Conservation (phyloP, 1,140 invertebrate species). For the Oryctes rhinoceros region DNA sequence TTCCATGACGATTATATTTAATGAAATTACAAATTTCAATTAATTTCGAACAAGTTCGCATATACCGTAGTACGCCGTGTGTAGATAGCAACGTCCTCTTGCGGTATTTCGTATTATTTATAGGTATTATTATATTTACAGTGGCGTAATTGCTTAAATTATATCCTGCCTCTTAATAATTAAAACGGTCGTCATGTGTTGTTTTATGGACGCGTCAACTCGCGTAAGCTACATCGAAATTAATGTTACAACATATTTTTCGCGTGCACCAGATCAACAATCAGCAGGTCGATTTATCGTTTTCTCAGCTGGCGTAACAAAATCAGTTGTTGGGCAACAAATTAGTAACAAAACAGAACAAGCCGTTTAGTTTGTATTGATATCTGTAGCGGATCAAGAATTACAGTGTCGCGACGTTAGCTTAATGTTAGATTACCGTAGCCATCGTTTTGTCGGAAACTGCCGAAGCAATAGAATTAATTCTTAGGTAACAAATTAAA, state of each 20-base stretch:
- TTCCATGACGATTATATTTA: neutral
- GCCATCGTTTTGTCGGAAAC: too few species aligned
- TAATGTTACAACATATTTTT: neutral
- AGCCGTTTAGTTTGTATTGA: too few species aligned
- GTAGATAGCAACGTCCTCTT: neutral
- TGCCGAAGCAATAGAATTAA: too few species aligned
- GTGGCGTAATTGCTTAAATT: conserved; percentile 3
- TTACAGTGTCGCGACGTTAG: too few species aligned
- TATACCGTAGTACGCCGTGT: neutral
- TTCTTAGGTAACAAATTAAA: too few species aligned
- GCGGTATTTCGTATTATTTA: neutral
- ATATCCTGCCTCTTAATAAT: conserved; percentile 9
- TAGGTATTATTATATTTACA: neutral
- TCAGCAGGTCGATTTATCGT: too few species aligned
- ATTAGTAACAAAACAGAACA: too few species aligned
- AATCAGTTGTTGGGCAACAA: too few species aligned
- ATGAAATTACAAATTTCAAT: neutral
- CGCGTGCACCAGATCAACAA: neutral
- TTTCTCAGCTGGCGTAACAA: too few species aligned
- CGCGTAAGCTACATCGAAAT: neutral
- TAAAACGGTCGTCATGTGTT: neutral
- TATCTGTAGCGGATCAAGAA: too few species aligned
- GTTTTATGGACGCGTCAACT: conserved; percentile 4
- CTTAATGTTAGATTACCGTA: too few species aligned
- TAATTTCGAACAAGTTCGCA: conserved; percentile 9